Percentiles rank a stretch among this genome's conserved stretches.
Evolutionary conservation across 2,797 vertebrate genomes (phyloP).

Genomic region (Sparus aurata): DNA sequence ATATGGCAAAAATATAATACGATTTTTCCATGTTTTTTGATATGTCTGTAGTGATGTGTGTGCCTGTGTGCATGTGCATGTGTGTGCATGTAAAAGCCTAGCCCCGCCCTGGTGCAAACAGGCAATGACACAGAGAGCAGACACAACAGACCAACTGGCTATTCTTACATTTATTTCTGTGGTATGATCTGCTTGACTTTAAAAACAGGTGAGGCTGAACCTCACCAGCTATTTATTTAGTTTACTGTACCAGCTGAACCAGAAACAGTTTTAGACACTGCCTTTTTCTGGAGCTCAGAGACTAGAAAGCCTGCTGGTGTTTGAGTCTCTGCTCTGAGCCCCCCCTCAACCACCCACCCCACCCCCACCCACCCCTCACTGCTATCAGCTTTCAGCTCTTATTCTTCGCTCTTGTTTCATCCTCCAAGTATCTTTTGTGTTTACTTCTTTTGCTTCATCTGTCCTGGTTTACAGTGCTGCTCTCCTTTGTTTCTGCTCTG

Average conservation of each 20-base stretch:
- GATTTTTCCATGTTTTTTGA: too few relatives aligned
- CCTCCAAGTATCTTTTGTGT: conserved; percentile 45
- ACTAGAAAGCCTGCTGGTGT: conserved; percentile 31
- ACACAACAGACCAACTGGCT: too few relatives aligned
- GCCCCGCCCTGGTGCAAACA: too few relatives aligned
- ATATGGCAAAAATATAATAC: too few relatives aligned
- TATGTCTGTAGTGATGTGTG: too few relatives aligned
- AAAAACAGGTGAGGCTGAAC: conserved; percentile 5
- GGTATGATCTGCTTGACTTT: not conserved
- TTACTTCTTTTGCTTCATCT: conserved; percentile 9
- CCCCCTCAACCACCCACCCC: not conserved
- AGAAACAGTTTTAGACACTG: conserved; percentile 27
- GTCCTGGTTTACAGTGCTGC: conserved; percentile 29
- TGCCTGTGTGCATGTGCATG: too few relatives aligned
- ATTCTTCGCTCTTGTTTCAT: conserved; percentile 43
- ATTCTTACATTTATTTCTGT: too few relatives aligned
- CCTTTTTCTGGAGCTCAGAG: conserved; percentile 11
- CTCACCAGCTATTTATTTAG: conserved; percentile 24
- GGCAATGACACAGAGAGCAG: too few relatives aligned
- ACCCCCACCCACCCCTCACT: conserved; percentile 14
- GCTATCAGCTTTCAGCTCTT: conserved; percentile 40
- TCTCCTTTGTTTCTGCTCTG: conserved; percentile 39
- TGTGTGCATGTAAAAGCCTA: too few relatives aligned
- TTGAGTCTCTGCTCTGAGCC: conserved; percentile 32
- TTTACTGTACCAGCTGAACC: conserved; percentile 32